Conservation (phyloP, 2,797 vertebrate genomes). For the Petrocephalus schoutedeni region DNA sequence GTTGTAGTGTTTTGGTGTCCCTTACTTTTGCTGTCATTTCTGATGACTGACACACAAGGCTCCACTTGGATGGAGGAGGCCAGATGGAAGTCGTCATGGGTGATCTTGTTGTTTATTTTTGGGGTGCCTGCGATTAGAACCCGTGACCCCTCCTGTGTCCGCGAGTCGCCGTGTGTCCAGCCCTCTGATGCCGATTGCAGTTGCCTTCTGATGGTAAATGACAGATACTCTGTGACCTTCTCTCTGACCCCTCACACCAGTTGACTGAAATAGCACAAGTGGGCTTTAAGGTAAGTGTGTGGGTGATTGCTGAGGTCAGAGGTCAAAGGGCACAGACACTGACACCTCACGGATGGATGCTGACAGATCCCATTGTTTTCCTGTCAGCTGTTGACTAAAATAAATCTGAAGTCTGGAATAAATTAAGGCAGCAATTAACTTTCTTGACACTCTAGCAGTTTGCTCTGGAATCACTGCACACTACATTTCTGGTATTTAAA, state of each 20-base stretch:
- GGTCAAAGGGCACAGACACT: neutral
- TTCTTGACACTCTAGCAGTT: neutral
- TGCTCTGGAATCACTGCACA: neutral
- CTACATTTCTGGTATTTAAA: neutral
- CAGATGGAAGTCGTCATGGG: neutral
- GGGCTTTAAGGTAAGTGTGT: conserved; percentile 6
- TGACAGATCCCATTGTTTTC: neutral
- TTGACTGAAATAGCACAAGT: neutral
- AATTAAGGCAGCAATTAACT: conserved; percentile 13
- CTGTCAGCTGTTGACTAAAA: neutral
- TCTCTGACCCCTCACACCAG: neutral
- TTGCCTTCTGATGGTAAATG: neutral
- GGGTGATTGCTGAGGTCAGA: neutral
- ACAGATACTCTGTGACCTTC: neutral
- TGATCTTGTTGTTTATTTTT: neutral
- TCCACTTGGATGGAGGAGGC: neutral
- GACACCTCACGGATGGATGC: neutral
- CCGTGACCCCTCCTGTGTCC: neutral
- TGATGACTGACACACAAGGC: neutral
- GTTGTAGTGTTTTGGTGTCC: neutral
- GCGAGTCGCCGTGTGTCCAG: neutral
- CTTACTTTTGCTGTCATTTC: neutral
- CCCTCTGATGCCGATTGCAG: neutral
- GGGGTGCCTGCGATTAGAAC: neutral
- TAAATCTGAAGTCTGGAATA: neutral